A percentile compares a stretch with the other conserved stretches of the same genome.
Evolutionary conservation across 2,113 vertebrate species (phyloP).

Genomic region (Cyrtonyx montezumae): DNA sequence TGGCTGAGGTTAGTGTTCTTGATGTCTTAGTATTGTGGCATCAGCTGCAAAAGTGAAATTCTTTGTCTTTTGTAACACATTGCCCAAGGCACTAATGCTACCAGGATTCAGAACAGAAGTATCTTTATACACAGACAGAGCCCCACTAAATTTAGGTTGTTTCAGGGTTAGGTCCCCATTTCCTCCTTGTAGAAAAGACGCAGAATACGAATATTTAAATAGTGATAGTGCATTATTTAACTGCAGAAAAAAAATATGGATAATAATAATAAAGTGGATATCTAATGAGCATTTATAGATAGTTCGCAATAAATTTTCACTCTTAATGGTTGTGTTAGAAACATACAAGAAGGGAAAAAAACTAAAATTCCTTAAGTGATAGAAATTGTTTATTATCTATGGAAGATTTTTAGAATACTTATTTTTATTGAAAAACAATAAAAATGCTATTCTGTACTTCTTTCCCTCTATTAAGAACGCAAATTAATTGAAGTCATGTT

Average conservation of each 20-base stretch:
- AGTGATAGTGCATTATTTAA: not conserved
- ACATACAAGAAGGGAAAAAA: not conserved
- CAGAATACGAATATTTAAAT: not conserved
- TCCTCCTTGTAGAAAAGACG: not conserved
- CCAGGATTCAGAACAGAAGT: not conserved
- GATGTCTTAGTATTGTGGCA: conserved; percentile 17
- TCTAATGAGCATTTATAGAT: not conserved
- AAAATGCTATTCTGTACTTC: not conserved
- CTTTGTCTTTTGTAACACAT: not conserved
- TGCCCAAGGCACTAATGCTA: not conserved
- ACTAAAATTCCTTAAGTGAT: not conserved
- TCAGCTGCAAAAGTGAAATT: conserved; percentile 27
- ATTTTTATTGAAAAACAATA: conserved; percentile 30
- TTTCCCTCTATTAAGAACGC: conserved; percentile 24
- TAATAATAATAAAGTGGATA: not conserved
- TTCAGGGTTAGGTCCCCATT: not conserved
- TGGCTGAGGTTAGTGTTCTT: conserved; percentile 27
- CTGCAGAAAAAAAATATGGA: not conserved
- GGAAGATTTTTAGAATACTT: not conserved
- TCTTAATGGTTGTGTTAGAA: not conserved
- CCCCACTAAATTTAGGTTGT: not conserved
- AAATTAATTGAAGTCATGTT: conserved; percentile 62
- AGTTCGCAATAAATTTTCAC: not conserved
- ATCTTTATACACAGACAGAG: not conserved
- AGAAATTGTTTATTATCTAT: not conserved